A percentile compares a stretch with the other conserved stretches of the same genome.
Evolutionary conservation across 2,113 vertebrate genomes (phyloP).

Genomic region (Corvus hawaiiensis): DNA sequence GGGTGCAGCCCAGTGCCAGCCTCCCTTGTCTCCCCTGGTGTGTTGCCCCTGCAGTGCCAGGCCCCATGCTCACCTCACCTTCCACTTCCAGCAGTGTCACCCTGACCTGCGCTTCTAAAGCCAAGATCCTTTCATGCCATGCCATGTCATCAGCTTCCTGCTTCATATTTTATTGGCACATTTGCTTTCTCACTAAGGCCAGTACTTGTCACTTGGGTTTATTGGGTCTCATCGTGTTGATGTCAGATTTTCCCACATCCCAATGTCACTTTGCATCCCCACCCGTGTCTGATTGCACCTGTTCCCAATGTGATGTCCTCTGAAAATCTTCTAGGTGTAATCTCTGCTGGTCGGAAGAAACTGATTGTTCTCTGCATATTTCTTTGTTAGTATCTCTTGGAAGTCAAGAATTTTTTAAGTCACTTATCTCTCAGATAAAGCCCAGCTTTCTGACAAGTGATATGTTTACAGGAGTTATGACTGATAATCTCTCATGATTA

Average conservation of each 20-base stretch:
- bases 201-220: neutral
- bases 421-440: neutral
- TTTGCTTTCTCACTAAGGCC: neutral
- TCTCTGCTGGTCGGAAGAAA: neutral
- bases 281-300: accelerated
- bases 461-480: neutral
- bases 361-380: neutral
- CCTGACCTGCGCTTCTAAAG: neutral
- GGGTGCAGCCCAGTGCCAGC: too few relatives aligned
- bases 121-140: neutral
- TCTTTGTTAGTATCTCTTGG: neutral
- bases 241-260: neutral
- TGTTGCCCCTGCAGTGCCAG: neutral
- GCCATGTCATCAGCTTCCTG: neutral
- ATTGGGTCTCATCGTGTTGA: neutral
- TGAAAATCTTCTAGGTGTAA: accelerated
- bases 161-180: neutral
- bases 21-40: neutral
- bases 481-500: neutral
- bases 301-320: accelerated
- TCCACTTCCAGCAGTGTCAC: accelerated
- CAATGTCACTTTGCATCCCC: neutral
- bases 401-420: neutral
- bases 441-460: neutral
- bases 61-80: accelerated